Percentiles rank a stretch among this genome's conserved stretches.
Evolutionary conservation across 1,140 invertebrate genomes (phyloP).

Genomic region (Sitophilus oryzae): DNA sequence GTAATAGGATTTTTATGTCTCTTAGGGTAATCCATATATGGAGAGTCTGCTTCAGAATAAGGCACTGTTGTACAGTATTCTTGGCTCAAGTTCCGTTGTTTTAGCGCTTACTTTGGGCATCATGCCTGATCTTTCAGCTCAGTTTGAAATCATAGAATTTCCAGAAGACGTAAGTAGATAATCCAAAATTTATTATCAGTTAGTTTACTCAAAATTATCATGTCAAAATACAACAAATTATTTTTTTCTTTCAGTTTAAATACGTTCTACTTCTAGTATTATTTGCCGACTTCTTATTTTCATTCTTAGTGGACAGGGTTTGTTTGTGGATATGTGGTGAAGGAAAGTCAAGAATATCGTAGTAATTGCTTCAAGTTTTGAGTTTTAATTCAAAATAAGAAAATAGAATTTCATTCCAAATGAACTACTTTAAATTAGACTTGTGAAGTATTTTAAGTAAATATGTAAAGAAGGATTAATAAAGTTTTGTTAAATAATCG

Average conservation of each 20-base stretch:
- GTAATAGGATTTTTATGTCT: conserved; percentile 7
- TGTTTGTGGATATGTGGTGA: conserved; percentile 79
- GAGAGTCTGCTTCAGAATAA: conserved; percentile 90
- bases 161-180: conserved; percentile 66
- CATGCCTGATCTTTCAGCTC: conserved; percentile 68
- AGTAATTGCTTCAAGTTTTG: too few species aligned
- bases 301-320: conserved; percentile 75
- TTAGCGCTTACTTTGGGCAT: conserved; percentile 70
- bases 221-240: too few species aligned
- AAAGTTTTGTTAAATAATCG: too few species aligned
- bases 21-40: conserved; percentile 96
- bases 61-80: conserved; percentile 83
- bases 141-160: conserved; percentile 89
- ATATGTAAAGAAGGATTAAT: too few species aligned
- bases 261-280: conserved; percentile 71
- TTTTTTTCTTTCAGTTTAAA: conserved; percentile 72
- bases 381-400: too few species aligned
- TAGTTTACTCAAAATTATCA: too few species aligned
- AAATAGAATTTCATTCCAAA: too few species aligned
- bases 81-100: conserved; percentile 66
- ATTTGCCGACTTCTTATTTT: conserved; percentile 73
- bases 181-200: conserved; percentile 12
- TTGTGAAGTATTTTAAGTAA: too few species aligned
- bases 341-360: conserved; percentile 29
- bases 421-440: too few species aligned